Base-by-base conservation (phyloP, 2,113 vertebrate species). In the Silurus asotus region DNA sequence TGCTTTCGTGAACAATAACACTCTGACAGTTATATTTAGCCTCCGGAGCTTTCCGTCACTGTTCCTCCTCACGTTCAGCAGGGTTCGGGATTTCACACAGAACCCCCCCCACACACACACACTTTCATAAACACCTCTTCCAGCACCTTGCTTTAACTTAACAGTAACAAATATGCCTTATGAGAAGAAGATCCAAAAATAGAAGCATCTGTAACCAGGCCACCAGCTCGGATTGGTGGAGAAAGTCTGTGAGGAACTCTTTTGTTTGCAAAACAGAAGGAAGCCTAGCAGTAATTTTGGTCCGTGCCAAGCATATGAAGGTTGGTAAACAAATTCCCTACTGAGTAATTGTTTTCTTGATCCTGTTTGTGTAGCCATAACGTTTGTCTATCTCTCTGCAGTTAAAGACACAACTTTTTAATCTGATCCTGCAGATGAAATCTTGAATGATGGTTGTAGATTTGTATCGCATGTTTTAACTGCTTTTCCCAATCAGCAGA, bases 1-100 rank as follows among this genome's bases (percentile, higher is more conserved):
- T 86, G 89, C 90, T 89, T 87, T 75, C 17, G 87, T 87, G 89
- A 90, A 89, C 91, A 93, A 92, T 89, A 92, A 91, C 91, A 88
- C 81, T 90, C 89, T 88, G 90, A 92, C 88, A 48, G 74, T 90
- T 94, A 92, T 89, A 94, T 93, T 91, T 92, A 94, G 82, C 84
- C 81, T 86, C 85, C 59, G 20, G 70, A 88, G 70, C 80, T 82
- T 78, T 69, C 75, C 25, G 45, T 77, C 78, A 85, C 76, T 37
- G 61, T 37, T 80, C 37, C 82, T 70, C 72, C 65, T 87, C 84
- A 72, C 51, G 74, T 69, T 79, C 74, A 20, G 86, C 45, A 9
- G 74, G 59, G 55, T 82, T 78, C 81, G 61, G 76, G 56, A 48
- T 86, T 85, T 86, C 48, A 64, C 76, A 67, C 81, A 64, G 75